Conservation (phyloP, 2,888 invertebrate genomes). For the Eupithecia tripunctaria region DNA sequence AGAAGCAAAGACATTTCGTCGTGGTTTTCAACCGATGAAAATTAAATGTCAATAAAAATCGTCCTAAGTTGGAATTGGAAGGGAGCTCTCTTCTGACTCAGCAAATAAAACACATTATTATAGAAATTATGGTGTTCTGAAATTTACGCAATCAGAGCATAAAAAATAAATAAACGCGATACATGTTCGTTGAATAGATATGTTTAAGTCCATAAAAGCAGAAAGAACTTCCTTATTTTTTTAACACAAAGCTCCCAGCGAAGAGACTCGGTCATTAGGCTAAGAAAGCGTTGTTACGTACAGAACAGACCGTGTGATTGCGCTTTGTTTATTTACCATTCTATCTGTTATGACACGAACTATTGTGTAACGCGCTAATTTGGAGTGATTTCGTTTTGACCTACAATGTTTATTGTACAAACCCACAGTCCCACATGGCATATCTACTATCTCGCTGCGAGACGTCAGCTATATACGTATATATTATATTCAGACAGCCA, state of each 20-base stretch:
- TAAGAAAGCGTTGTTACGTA: constrained; percentile 38
- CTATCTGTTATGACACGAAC: constrained; percentile 36
- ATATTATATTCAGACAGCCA: no score
- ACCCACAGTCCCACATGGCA: no score
- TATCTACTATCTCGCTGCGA: no score
- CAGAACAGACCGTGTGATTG: constrained; percentile 20
- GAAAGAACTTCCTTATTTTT: not conserved
- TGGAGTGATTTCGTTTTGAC: not conserved
- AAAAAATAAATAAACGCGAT: not conserved
- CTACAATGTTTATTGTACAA: no score
- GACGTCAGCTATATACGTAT: no score
- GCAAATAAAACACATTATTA: not conserved
- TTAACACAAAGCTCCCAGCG: not conserved
- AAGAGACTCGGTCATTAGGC: constrained; percentile 19
- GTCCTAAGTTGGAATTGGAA: no score
- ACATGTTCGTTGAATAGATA: not conserved
- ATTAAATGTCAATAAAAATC: no score
- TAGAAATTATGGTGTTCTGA: no score
- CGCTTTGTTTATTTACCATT: constrained; percentile 27
- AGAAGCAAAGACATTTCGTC: no score
- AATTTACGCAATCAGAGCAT: not conserved
- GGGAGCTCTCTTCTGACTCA: not conserved
- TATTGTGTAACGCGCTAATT: not conserved
- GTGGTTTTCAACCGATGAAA: no score
- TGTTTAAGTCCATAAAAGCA: not conserved